phyloP scores from a whole-genome alignment of 2,797 vertebrate genomes.

The Simalia tracyae region DNA sequence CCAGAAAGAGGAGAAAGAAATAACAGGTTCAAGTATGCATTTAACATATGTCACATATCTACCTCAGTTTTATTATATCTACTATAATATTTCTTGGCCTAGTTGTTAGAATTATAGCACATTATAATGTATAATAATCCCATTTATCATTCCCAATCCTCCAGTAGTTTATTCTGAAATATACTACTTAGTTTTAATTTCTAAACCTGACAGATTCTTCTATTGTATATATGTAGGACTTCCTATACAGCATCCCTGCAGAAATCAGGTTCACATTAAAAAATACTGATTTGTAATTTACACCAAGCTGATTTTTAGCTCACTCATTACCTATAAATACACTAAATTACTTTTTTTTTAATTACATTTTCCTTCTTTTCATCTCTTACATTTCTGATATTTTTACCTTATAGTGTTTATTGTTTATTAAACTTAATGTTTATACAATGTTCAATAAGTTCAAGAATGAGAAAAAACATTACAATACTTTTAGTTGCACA shows the following conservation, averaged over 20 bases:
- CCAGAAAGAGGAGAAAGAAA: conserved; percentile 1
- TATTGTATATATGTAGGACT: neutral
- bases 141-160: neutral
- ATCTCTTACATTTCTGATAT: conserved; percentile 37
- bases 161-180: neutral
- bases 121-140: neutral
- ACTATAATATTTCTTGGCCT: neutral
- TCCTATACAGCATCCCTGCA: neutral
- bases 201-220: neutral
- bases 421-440: neutral
- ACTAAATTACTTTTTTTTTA: neutral
- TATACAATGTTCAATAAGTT: conserved; percentile 8
- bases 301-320: conserved; percentile 30
- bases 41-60: neutral
- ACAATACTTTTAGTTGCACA: conserved; percentile 17
- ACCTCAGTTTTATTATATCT: neutral
- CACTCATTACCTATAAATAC: conserved; percentile 10
- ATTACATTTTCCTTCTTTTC: neutral
- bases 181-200: neutral
- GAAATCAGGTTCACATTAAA: neutral
- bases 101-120: neutral
- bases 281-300: neutral
- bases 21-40: conserved; percentile 21
- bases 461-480: conserved; percentile 8
- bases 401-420: neutral